A percentile compares a stretch with the other conserved stretches of the same genome.
Conservation (phyloP, 53 echinoderm and acorn worm species). For the Hippasteria phrygiana region DNA sequence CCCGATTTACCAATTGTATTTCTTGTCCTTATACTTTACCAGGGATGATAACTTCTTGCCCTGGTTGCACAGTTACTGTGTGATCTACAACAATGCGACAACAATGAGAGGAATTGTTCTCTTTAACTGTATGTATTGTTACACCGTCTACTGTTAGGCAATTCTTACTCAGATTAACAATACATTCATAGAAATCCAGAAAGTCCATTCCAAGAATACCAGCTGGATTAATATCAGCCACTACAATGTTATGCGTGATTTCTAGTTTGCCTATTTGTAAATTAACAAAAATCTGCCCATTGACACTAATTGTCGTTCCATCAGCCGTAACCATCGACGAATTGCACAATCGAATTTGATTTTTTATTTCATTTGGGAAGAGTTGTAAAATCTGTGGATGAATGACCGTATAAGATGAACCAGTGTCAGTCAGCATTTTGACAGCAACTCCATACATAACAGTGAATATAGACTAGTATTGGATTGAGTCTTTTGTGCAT, state of each 20-base stretch:
- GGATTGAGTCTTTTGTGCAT: not conserved
- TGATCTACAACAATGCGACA: constrained; percentile 6
- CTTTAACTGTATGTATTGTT: not conserved
- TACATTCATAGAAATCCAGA: not conserved
- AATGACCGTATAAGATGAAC: constrained; percentile 13
- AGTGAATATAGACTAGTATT: constrained; percentile 6
- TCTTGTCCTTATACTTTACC: constrained; percentile 21
- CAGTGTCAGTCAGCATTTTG: constrained; percentile 33
- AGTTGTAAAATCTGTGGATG: not conserved
- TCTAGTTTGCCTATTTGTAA: constrained; percentile 12
- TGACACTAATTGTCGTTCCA: not conserved
- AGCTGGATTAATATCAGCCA: constrained; percentile 30
- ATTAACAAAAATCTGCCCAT: not conserved
- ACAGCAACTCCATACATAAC: constrained; percentile 1
- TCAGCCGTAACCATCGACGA: not conserved
- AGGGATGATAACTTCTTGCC: constrained; percentile 6
- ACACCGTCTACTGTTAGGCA: constrained; percentile 2
- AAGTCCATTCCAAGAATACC: constrained; percentile 54
- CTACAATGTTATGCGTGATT: not conserved
- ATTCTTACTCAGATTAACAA: not conserved
- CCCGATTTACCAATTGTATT: not conserved
- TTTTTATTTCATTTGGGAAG: constrained; percentile 2
- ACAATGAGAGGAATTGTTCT: not conserved
- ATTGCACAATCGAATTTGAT: not conserved
- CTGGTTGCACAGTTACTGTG: constrained; percentile 30